Conservation (phyloP, 2,797 vertebrate species). For the Amphiprion clarkii region DNA sequence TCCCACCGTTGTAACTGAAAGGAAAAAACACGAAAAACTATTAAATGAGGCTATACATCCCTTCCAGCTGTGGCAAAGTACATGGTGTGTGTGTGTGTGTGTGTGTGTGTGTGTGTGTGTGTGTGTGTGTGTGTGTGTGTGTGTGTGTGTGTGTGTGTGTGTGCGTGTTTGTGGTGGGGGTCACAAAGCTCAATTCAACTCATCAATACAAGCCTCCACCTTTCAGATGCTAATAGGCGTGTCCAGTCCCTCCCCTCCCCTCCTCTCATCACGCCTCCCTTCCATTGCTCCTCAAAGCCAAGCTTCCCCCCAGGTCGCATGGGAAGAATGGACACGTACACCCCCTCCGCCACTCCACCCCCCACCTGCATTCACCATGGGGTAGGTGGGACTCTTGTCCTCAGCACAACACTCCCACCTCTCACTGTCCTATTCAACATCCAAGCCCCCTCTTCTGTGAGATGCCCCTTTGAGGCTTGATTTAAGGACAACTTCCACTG, state of each 20-base stretch:
- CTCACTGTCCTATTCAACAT: conserved; percentile 67
- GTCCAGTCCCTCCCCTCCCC: conserved; percentile 70
- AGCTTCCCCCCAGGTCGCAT: conserved; percentile 74
- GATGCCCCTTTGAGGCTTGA: conserved; percentile 80
- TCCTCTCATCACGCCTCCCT: conserved; percentile 76
- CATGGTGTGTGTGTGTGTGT: conserved; percentile 31
- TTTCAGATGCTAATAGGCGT: conserved; percentile 87
- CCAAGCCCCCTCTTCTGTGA: conserved; percentile 28
- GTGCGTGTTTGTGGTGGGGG: conserved; percentile 44
- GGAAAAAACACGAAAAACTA: conserved; percentile 7
- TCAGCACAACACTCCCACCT: conserved; percentile 46
- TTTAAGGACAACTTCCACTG: conserved; percentile 81
- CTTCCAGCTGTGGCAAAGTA: conserved; percentile 73
- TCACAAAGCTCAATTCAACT: conserved; percentile 80
- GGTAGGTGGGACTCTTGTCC: conserved; percentile 60
- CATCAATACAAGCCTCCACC: conserved; percentile 83
- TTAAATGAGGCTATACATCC: conserved; percentile 54
- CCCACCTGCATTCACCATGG: conserved; percentile 72
- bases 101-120: conserved; percentile 20
- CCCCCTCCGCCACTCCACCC: conserved; percentile 38
- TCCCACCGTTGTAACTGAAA: conserved; percentile 95
- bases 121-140: conserved; percentile 17
- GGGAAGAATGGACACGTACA: conserved; percentile 77
- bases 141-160: conserved; percentile 29
- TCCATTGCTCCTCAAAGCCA: conserved; percentile 70